Evolutionary conservation across 1,140 invertebrate species (phyloP).

Genomic region (Mercenaria mercenaria): DNA sequence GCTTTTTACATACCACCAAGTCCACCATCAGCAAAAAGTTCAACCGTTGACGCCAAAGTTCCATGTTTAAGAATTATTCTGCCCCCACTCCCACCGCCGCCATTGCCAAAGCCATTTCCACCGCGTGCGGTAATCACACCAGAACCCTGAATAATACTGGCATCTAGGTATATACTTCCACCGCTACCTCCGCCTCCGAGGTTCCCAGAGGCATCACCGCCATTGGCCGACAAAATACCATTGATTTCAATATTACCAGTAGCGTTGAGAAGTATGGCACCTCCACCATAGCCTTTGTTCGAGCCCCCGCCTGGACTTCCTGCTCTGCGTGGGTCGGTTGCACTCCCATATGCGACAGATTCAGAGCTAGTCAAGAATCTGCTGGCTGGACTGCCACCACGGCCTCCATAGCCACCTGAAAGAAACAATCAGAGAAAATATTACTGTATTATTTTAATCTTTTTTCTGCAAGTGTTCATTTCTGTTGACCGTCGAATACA

Average conservation of each 20-base stretch:
- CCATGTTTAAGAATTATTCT: constrained; percentile 27
- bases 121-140: constrained; percentile 38
- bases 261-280: constrained; percentile 9
- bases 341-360: constrained; percentile 28
- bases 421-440: background rate
- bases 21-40: constrained; percentile 46
- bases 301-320: constrained; percentile 42
- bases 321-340: background rate
- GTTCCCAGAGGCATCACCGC: background rate
- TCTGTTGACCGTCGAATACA: too few species aligned
- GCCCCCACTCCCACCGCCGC: constrained; percentile 52
- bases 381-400: constrained; percentile 49
- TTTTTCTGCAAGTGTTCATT: too few species aligned
- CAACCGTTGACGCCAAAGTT: background rate
- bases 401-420: constrained; percentile 53
- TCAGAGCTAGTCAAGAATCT: background rate
- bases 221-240: constrained; percentile 40
- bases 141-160: background rate
- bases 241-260: background rate
- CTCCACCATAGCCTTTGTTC: constrained; percentile 24
- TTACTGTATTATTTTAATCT: too few species aligned
- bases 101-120: constrained; percentile 17
- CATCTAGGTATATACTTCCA: constrained; percentile 36
- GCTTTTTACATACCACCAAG: constrained; percentile 18
- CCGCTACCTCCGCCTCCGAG: constrained; percentile 41